Evolutionary conservation across 2,888 invertebrate genomes (phyloP), one percentile per base, ranked within the genome.

Genomic region (Xanthostigma xanthostigma): DNA sequence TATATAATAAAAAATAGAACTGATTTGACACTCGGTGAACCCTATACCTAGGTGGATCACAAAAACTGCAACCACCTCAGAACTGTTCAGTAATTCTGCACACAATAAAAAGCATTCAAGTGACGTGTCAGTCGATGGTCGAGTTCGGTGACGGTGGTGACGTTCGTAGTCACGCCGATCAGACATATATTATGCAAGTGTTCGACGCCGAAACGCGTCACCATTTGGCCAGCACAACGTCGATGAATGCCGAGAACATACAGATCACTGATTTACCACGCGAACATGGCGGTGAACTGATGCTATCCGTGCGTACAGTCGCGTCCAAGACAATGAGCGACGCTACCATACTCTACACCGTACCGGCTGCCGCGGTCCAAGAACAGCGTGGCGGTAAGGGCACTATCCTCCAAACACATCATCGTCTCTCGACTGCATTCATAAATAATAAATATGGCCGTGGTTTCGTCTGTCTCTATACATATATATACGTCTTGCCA

Each of bases 71-170:
- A 46, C 69, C 73, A 42, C 73, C 72, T 54, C 71, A 72, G 64
- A 72, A 73, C 64, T 73, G 74, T 61, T 69, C 70, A 45, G 64
- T 74, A 53, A 58, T 59, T 50, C 64, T 67, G 54, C 71, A 72
- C 56, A 69, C 66, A 53, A 59, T 60, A 48, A 66, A 66, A 54
- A 64, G 64, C 53, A 63, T 74, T 53, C 63, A 64, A 57, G 66
- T 74, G 54, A 67, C 66, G 60, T 74, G 73, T 59, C 66, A 68
- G 50, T 64, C 67, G 54, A 60, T 64, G 54, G 63, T 65, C 55
- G 58, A 61, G 55, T 56, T 61, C 52, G 48, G 50, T 39, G 39
- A 39, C 14, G 34, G 36, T 34, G 34, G 36, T 36, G 51, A 54
- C 50, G 50, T 51, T 37, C 54, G 54, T 48, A 62, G 66, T 53